Base-by-base conservation (phyloP, 2,797 vertebrate species). In the Brachymystax lenok region DNA sequence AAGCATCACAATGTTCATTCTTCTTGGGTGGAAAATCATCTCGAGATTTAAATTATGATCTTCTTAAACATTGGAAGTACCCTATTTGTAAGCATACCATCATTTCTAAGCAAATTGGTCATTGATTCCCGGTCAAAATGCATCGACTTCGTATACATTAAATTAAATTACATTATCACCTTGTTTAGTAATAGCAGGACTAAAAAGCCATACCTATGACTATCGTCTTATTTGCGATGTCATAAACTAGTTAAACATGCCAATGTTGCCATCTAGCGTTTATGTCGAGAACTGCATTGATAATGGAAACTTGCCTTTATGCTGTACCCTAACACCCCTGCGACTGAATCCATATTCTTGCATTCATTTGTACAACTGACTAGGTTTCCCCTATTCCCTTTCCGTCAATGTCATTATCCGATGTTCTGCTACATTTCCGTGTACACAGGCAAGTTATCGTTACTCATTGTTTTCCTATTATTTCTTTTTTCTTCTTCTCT, bases 261-360 rank as follows among this genome's bases (percentile, higher is more conserved):
- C 14, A 66, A 66, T 66, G 64, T 30, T 30, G 27, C 64, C 64
- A 66, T 66, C 64, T 66, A 30, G 64, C 14, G 64, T 66, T 66
- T 30, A 28, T 66, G 17, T 30, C 27, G 27, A 14, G 14, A 14
- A 66, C 30, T 66, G 27, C 64, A 66, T 56, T 56, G 19, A 56
- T 12, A 46, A 46, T 0, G 40, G 40, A 12, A 40, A 46, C 0
- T 0, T 46, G 40, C 10, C 40, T 46, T 46, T 46, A 46, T 46
- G 8, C 10, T 46, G 40, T 12, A 46, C 40, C 10, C 0, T 46
- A 46, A 46, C 40, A 40, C 8, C 40, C 40, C 40, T 3, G 40
- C 12, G 40, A 46, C 10, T 46, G 10, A 46, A 46, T 46, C 40
- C 10, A 46, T 46, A 46, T 46, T 6, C 35, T 35, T 7, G 8